Base-by-base conservation (phyloP, 2,888 invertebrate species). In the Philonicus albiceps region DNA sequence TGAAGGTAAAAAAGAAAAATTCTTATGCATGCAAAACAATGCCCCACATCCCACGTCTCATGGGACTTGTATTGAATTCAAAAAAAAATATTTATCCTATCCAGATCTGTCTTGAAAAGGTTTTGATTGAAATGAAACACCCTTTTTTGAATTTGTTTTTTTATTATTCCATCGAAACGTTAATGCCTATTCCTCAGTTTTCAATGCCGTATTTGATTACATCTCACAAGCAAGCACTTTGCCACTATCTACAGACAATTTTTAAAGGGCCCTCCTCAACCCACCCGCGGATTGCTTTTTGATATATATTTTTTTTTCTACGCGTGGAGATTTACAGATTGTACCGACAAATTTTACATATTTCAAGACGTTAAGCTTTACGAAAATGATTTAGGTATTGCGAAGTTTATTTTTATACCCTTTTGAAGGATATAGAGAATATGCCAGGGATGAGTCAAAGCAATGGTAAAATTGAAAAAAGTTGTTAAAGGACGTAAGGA, bases 1-100 rank as follows among this genome's bases (percentile, higher is more conserved):
- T 81, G 90, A 94, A 92, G 95, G 96, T 96, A 93, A 86, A 49
- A n/a, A n/a, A n/a, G n/a, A n/a, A n/a, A n/a, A 49, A n/a, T 13
- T n/a, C 16, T 49, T 49, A 43, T 16, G 43, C 43, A 49, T 49
- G 49, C 64, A 22, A 64, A 64, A 64, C 64, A 64, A 64, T 64
- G 22, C 27, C 27, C 64, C 64, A 64, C 64, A 64, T 11, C 3
- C 22, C 64, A 7, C 13, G 0, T 27, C 22, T n/a, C n/a, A n/a
- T n/a, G 64, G 4, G 8, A 7, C 27, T 1, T 22, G 3, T 27
- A 27, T 64, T 27, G 27, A 64, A 13, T 43, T n/a, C n/a, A n/a
- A n/a, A n/a, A n/a, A 13, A 43, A 43, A 27, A 11, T 55, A 5
- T 3, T 2, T 19, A 1, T 4, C 6, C n/a, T 27, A 22, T 0